Percentiles rank a stretch among this genome's conserved stretches.
Conservation (phyloP, 2,888 invertebrate genomes). For the Yponomeuta sedellus region DNA sequence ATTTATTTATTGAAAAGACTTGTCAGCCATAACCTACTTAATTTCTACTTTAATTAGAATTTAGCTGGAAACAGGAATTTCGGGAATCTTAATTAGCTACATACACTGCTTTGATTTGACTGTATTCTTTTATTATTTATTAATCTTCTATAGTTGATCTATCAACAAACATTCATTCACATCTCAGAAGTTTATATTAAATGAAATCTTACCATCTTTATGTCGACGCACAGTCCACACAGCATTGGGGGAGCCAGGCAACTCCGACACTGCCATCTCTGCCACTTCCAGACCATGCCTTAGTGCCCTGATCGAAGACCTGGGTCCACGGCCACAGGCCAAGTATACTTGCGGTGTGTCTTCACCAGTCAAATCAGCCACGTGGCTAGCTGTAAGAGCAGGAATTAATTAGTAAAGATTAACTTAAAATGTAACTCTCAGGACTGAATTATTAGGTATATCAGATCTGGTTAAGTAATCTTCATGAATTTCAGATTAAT, state of each 20-base stretch:
- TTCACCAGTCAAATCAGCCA: conserved; percentile 97
- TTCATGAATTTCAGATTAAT: conserved; percentile 78
- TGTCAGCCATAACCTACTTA: not conserved
- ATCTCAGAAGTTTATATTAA: too few relatives aligned
- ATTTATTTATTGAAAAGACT: not conserved
- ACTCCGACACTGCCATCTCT: conserved; percentile 99
- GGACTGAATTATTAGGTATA: conserved; percentile 19
- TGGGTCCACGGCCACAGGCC: conserved; percentile 95
- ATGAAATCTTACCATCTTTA: conserved; percentile 89
- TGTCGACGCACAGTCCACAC: conserved; percentile 99
- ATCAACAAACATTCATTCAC: too few relatives aligned
- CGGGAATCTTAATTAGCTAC: too few relatives aligned
- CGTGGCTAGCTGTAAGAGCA: conserved; percentile 81
- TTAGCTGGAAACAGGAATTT: too few relatives aligned
- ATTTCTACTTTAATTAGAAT: too few relatives aligned
- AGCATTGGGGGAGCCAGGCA: conserved; percentile 99
- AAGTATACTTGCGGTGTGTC: conserved; percentile 99
- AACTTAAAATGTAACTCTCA: not conserved
- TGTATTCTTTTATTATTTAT: too few relatives aligned
- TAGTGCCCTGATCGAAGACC: conserved; percentile 94
- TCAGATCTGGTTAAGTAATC: conserved; percentile 73
- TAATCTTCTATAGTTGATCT: too few relatives aligned
- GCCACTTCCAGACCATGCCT: conserved; percentile 98
- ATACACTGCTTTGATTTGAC: too few relatives aligned
- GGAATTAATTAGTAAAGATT: not conserved